These are phyloP conservation scores for Cuniculus paca DNA, from an alignment of 2,797 vertebrate species.

Conservation along the genomic window DNA sequence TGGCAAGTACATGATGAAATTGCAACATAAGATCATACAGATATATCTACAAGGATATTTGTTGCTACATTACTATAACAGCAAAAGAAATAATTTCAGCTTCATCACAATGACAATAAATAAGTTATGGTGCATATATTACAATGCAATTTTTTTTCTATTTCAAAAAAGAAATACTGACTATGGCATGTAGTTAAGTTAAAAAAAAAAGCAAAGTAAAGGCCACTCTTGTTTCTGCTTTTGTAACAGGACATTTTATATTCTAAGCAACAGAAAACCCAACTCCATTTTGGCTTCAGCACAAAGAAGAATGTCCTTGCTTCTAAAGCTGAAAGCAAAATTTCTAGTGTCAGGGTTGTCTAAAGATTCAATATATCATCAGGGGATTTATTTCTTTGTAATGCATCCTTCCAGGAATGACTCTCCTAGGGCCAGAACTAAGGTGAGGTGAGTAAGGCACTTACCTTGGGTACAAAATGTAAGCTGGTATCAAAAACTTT, in stretches of 20 bases:
- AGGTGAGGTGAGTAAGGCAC: neutral
- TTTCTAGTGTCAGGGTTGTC: neutral
- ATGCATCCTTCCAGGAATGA: neutral
- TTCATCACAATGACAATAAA: neutral
- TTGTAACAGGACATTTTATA: neutral
- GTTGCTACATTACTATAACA: neutral
- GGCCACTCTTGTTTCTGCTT: neutral
- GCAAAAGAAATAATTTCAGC: neutral
- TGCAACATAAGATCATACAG: neutral
- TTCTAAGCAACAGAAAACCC: slow-evolving; percentile 23
- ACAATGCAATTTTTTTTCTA: slow-evolving; percentile 48
- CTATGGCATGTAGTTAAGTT: neutral
- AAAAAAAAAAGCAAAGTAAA: neutral
- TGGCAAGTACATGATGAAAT: neutral
- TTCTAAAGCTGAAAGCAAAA: slow-evolving; percentile 10
- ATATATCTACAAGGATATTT: neutral
- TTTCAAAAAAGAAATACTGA: neutral
- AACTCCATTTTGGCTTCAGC: neutral
- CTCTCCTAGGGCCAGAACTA: neutral
- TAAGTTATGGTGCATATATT: neutral
- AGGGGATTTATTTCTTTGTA: neutral
- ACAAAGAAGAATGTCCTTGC: neutral
- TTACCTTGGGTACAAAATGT: neutral
- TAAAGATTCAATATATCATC: slow-evolving; percentile 5
- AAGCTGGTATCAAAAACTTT: neutral